A percentile compares a stretch with the other conserved stretches of the same genome.
Evolutionary conservation across 2,888 invertebrate species (phyloP).

Genomic region (Sturmia bella): DNA sequence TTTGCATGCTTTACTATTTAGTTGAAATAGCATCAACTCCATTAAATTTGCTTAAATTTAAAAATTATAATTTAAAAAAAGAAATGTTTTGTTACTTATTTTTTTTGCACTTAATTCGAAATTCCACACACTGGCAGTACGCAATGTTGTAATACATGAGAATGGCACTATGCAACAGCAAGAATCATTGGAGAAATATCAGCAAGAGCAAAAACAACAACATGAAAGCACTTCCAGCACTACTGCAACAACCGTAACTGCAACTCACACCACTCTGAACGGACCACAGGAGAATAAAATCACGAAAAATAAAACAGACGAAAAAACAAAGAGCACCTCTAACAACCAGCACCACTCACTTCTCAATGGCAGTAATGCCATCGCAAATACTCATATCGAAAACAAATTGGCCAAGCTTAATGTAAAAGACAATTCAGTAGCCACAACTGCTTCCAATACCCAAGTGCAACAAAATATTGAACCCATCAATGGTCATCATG

Average conservation of each 20-base stretch:
- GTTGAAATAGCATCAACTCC: too few species aligned
- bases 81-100: too few species aligned
- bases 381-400: conserved; percentile 28
- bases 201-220: conserved; percentile 69
- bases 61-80: too few species aligned
- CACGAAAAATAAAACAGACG: conserved; percentile 29
- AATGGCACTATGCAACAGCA: conserved; percentile 58
- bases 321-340: conserved; percentile 44
- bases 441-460: conserved; percentile 59
- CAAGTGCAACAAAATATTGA: conserved; percentile 61
- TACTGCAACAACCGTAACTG: conserved; percentile 71
- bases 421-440: conserved; percentile 54
- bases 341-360: conserved; percentile 43
- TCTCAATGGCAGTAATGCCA: conserved; percentile 38
- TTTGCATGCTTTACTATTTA: too few species aligned
- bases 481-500: conserved; percentile 57
- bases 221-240: conserved; percentile 69
- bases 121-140: conserved; percentile 49
- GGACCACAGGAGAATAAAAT: conserved; percentile 32
- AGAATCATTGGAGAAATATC: conserved; percentile 61
- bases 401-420: conserved; percentile 57
- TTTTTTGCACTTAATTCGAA: conserved; percentile 31
- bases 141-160: conserved; percentile 66
- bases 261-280: conserved; percentile 55
- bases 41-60: too few species aligned